A percentile compares a stretch with the other conserved stretches of the same genome.
Evolutionary conservation across 2,888 invertebrate species (phyloP).

Genomic region (Ichneumon xanthorius): DNA sequence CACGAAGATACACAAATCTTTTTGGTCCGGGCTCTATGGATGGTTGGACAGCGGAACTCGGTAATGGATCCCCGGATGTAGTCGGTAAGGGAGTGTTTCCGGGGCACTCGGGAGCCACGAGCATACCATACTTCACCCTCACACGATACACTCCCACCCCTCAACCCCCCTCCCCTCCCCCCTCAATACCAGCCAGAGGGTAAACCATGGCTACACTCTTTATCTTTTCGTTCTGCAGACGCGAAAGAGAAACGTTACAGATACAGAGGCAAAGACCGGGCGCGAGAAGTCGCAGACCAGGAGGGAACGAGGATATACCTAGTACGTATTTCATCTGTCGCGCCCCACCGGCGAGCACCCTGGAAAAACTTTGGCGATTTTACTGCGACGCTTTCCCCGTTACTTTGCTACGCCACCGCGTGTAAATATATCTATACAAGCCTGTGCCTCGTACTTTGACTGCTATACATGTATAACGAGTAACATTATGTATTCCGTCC

Average conservation of each 20-base stretch:
- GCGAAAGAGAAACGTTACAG: conserved; percentile 49
- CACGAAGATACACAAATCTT: conserved; percentile 81
- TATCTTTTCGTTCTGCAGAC: conserved; percentile 56
- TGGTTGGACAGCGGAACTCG: conserved; percentile 80
- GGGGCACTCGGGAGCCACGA: conserved; percentile 74
- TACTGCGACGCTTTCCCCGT: conserved; percentile 64
- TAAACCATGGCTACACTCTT: conserved; percentile 59
- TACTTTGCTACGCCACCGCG: conserved; percentile 56
- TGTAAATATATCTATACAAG: conserved; percentile 17
- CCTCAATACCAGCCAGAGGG: conserved; percentile 30
- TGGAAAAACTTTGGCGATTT: conserved; percentile 67
- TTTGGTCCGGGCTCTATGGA: conserved; percentile 75
- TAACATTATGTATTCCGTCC: conserved; percentile 63
- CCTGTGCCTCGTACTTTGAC: conserved; percentile 43
- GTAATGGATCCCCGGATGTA: conserved; percentile 84
- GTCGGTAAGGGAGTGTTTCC: conserved; percentile 80
- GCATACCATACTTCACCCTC: conserved; percentile 67
- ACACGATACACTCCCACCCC: conserved; percentile 66
- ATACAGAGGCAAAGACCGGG: conserved; percentile 48
- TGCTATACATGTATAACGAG: conserved; percentile 59
- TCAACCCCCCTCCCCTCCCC: conserved; percentile 12
- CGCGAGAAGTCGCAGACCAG: conserved; percentile 48
- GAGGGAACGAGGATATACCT: conserved; percentile 38
- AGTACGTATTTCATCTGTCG: conserved; percentile 68
- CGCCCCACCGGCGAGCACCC: conserved; percentile 47